phyloP scores from a whole-genome alignment of 2,888 invertebrate species.

The Acronicta aceris region DNA sequence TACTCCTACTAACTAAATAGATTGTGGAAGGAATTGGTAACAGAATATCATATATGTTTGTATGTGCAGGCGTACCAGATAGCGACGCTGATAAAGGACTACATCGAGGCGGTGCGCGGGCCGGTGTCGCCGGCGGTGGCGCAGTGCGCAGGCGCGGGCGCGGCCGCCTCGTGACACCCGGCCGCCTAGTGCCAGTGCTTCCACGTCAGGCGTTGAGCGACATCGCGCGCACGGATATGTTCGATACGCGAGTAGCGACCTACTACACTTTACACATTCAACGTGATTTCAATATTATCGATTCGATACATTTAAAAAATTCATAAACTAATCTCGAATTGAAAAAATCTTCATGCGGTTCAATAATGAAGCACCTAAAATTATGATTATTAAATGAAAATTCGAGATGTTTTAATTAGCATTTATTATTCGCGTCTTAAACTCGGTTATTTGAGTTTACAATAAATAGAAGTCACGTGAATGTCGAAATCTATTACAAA shows the following conservation, averaged over 20 bases:
- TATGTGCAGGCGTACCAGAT: constrained; percentile 95
- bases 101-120: constrained; percentile 89
- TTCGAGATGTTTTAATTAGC: constrained; percentile 41
- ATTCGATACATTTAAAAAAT: constrained; percentile 5
- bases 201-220: constrained; percentile 81
- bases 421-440: constrained; percentile 49
- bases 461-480: constrained; percentile 45
- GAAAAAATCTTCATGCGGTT: constrained; percentile 14
- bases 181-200: constrained; percentile 88
- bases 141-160: constrained; percentile 58
- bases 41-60: not conserved
- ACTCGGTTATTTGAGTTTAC: constrained; percentile 36
- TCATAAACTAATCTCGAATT: constrained; percentile 26
- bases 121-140: constrained; percentile 83
- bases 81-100: constrained; percentile 97
- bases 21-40: too few relatives aligned
- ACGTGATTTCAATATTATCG: constrained; percentile 35
- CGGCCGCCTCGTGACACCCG: constrained; percentile 80
- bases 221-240: constrained; percentile 10
- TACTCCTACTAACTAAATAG: not conserved
- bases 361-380: constrained; percentile 22
- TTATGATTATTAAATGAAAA: constrained; percentile 20
- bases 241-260: constrained; percentile 33
- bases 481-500: constrained; percentile 28
- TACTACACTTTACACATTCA: constrained; percentile 21